These are phyloP conservation scores for Horisme vitalbata DNA, from an alignment of 2,888 invertebrate species.

Conservation along the genomic window DNA sequence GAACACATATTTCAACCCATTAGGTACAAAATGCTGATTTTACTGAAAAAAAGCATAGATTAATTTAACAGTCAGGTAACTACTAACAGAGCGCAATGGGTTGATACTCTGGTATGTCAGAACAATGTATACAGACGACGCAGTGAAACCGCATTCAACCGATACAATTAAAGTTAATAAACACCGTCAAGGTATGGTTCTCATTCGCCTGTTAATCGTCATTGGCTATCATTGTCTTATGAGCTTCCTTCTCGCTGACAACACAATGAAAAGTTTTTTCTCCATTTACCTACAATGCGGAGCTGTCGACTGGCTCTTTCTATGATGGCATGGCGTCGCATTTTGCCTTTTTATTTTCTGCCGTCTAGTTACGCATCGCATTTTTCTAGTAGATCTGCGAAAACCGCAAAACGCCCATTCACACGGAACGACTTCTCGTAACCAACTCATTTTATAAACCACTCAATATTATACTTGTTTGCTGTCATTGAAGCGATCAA, in stretches of 20 bases:
- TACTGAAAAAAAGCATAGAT: too few species aligned
- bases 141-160: conserved; percentile 72
- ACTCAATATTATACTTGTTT: conserved; percentile 27
- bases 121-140: conserved; percentile 58
- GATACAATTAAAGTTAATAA: conserved; percentile 77
- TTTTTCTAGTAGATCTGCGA: conserved; percentile 52
- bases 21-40: too few species aligned
- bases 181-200: conserved; percentile 65
- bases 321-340: conserved; percentile 49
- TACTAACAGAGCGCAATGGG: conserved; percentile 51
- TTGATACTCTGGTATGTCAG: conserved; percentile 62
- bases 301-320: conserved; percentile 56
- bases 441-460: conserved; percentile 46
- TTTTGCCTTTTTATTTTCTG: conserved; percentile 36
- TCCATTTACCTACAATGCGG: conserved; percentile 59
- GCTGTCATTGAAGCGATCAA: conserved; percentile 11
- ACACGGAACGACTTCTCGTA: conserved; percentile 55
- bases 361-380: conserved; percentile 46
- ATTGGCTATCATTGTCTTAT: conserved; percentile 70
- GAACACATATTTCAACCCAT: conserved; percentile 49
- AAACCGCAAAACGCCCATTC: conserved; percentile 67
- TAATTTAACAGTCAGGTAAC: conserved; percentile 56
- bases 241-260: conserved; percentile 62
- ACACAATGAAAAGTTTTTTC: conserved; percentile 71
- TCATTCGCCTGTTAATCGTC: conserved; percentile 70